Evolutionary conservation across 2,113 vertebrate genomes (phyloP).

Genomic region (Seriola quinqueradiata): DNA sequence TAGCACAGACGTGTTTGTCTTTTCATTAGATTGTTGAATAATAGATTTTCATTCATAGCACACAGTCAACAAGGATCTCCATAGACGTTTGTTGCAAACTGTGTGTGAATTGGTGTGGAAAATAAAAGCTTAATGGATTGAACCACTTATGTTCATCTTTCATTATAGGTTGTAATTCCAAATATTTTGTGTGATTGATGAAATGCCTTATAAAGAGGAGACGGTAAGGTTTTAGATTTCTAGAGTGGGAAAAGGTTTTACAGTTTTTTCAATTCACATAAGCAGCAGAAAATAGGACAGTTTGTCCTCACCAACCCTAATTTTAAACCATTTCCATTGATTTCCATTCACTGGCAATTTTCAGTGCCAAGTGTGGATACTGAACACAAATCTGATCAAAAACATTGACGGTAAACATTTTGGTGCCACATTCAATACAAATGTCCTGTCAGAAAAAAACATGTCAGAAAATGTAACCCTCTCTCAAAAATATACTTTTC

Average conservation of each 20-base stretch:
- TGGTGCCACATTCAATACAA: neutral
- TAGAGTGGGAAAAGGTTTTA: no score
- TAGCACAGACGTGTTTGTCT: neutral
- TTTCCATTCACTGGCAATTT: neutral
- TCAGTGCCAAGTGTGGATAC: neutral
- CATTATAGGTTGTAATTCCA: neutral
- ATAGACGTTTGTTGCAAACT: neutral
- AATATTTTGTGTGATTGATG: neutral
- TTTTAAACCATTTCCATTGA: neutral
- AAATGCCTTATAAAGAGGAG: neutral
- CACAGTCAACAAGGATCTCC: neutral
- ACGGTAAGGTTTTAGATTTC: neutral
- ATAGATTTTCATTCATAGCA: neutral
- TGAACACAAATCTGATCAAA: neutral
- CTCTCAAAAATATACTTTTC: neutral
- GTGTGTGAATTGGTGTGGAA: neutral
- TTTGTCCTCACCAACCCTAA: neutral
- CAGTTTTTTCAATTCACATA: neutral
- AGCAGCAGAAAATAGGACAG: neutral
- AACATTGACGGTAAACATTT: slow-evolving; percentile 4
- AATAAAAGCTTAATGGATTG: neutral
- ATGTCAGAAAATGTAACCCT: neutral
- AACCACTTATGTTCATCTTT: neutral
- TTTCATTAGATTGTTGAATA: neutral
- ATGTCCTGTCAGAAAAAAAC: slow-evolving; percentile 16